Conservation (phyloP, 2,888 invertebrate species). For the Lottia scabra region DNA sequence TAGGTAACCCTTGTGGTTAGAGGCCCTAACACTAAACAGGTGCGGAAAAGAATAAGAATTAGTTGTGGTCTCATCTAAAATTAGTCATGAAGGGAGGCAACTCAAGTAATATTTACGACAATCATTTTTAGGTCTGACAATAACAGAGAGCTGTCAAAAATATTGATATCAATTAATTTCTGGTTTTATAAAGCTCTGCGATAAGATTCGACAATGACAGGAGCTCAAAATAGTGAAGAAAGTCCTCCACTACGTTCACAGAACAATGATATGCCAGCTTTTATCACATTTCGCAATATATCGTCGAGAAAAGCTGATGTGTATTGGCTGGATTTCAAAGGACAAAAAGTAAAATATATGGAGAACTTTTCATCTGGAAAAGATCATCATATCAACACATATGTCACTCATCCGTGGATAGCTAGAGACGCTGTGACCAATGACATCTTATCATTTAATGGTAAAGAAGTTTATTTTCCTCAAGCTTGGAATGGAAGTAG, state of each 20-base stretch:
- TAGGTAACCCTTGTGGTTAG: too few species aligned
- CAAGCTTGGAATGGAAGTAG: neutral
- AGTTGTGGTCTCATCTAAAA: too few species aligned
- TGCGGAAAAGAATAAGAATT: too few species aligned
- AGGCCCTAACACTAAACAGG: too few species aligned
- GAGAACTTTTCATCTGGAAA: conserved; percentile 73
- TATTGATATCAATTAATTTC: too few species aligned
- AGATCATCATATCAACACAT: conserved; percentile 80
- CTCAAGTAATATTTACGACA: too few species aligned
- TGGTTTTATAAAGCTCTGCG: too few species aligned
- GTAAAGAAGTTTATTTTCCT: neutral
- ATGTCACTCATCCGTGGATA: conserved; percentile 86
- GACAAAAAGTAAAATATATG: conserved; percentile 75
- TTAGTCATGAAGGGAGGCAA: too few species aligned
- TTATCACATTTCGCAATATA: conserved; percentile 74
- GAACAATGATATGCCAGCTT: conserved; percentile 69
- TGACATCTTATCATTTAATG: neutral
- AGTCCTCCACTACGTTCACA: neutral
- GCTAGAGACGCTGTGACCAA: conserved; percentile 78
- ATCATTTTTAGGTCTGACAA: too few species aligned
- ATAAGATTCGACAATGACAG: too few species aligned
- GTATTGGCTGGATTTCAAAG: conserved; percentile 84
- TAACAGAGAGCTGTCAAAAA: too few species aligned
- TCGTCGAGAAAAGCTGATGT: conserved; percentile 75
- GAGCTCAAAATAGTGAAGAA: too few species aligned